Conservation (phyloP, 2,888 invertebrate species). For the Sabatieria punctata region DNA sequence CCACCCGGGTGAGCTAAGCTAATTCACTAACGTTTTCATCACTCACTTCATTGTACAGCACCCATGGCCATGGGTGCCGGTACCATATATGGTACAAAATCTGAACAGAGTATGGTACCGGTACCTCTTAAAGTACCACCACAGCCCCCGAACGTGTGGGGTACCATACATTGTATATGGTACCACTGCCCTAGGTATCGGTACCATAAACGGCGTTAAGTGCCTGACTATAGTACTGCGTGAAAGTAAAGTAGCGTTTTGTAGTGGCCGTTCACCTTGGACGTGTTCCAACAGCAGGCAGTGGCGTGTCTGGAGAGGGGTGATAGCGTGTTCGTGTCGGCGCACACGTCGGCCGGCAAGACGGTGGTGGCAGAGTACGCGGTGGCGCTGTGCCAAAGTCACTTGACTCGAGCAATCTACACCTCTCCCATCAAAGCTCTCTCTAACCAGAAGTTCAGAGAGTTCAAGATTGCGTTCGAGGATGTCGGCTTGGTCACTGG, state of each 20-base stretch:
- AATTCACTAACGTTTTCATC: too few species aligned
- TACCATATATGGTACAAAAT: too few species aligned
- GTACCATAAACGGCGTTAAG: too few species aligned
- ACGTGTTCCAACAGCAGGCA: constrained; percentile 91
- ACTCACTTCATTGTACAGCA: too few species aligned
- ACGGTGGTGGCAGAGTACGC: constrained; percentile 99
- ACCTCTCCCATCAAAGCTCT: constrained; percentile 97
- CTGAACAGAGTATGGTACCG: too few species aligned
- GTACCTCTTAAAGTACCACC: too few species aligned
- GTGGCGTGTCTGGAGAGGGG: constrained; percentile 80
- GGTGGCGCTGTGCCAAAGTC: constrained; percentile 71
- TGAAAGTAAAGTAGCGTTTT: not conserved
- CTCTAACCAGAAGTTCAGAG: constrained; percentile 95
- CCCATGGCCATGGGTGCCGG: too few species aligned
- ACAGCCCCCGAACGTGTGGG: too few species aligned
- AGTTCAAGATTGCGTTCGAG: constrained; percentile 76
- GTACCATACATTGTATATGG: too few species aligned
- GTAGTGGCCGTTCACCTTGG: constrained; percentile 61
- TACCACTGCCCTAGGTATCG: too few species aligned
- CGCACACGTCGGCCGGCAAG: constrained; percentile 91
- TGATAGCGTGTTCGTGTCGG: constrained; percentile 91
- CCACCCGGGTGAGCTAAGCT: too few species aligned
- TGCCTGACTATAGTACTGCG: too few species aligned
- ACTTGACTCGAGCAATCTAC: constrained; percentile 46
- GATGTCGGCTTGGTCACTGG: constrained; percentile 86